phyloP scores from a whole-genome alignment of 2,888 invertebrate genomes.

The Tachina lurida region DNA sequence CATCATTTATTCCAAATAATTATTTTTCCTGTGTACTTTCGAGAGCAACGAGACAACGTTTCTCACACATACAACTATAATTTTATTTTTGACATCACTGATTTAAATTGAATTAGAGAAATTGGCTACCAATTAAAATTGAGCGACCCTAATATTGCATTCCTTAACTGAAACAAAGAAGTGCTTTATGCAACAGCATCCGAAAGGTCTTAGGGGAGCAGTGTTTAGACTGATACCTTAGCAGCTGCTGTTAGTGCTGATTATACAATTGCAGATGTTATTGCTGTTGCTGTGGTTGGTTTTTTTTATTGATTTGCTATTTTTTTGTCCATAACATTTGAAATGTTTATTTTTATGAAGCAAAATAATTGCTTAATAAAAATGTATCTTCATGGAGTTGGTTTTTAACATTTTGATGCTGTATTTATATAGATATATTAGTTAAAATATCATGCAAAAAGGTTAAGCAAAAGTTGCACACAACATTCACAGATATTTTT shows the following conservation, averaged over 20 bases:
- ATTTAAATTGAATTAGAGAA: too few species aligned
- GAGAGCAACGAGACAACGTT: too few species aligned
- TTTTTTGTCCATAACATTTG: neutral
- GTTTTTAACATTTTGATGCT: conserved; percentile 5
- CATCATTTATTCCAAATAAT: too few species aligned
- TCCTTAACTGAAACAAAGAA: conserved; percentile 11
- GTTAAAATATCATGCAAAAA: conserved; percentile 36
- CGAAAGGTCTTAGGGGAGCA: conserved; percentile 41
- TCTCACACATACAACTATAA: too few species aligned
- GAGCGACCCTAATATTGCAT: conserved; percentile 6
- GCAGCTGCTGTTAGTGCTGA: conserved; percentile 17
- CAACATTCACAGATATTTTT: neutral
- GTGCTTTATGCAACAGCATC: conserved; percentile 14
- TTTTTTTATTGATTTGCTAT: conserved; percentile 27
- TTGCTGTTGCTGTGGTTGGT: conserved; percentile 8
- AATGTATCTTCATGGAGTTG: neutral
- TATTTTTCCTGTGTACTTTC: too few species aligned
- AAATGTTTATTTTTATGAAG: neutral
- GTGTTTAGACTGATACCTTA: conserved; percentile 28
- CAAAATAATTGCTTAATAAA: neutral
- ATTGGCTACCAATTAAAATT: too few species aligned
- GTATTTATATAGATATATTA: conserved; percentile 4
- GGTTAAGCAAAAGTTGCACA: neutral
- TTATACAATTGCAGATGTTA: conserved; percentile 24
- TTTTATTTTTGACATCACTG: too few species aligned